Conservation (phyloP, 1,140 invertebrate species). For the Drosophila arawakana region DNA sequence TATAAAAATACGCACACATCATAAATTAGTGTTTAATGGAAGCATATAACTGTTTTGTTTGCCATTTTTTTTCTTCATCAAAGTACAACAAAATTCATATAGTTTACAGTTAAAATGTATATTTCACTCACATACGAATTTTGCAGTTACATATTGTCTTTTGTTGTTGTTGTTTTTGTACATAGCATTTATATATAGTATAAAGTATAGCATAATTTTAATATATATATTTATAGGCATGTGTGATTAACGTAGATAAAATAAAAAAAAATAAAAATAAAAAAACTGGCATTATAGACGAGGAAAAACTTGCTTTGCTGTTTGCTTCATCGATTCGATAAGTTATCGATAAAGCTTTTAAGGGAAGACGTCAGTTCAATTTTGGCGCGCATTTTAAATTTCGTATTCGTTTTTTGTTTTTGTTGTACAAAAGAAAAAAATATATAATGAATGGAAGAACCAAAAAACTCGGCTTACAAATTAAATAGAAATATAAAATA, state of each 20-base stretch:
- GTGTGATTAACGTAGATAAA: conserved; percentile 32
- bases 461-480: conserved; percentile 47
- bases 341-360: conserved; percentile 20
- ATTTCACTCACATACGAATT: conserved; percentile 18
- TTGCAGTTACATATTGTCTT: conserved; percentile 56
- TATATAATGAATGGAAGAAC: conserved; percentile 37
- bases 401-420: conserved; percentile 24
- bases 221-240: conserved; percentile 7
- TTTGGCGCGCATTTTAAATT: conserved; percentile 25
- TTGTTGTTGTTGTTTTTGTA: conserved; percentile 55
- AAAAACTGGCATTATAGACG: conserved; percentile 64
- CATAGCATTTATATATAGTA: conserved; percentile 38
- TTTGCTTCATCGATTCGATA: conserved; percentile 26
- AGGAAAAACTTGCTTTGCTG: conserved; percentile 24
- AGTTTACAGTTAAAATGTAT: conserved; percentile 53
- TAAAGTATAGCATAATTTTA: too few relatives aligned
- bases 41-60: conserved; percentile 70
- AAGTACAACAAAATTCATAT: conserved; percentile 71
- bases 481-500: conserved; percentile 40
- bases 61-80: neutral
- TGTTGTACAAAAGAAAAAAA: conserved; percentile 55
- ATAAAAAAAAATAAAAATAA: conserved; percentile 1
- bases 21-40: conserved; percentile 68
- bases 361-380: conserved; percentile 57
- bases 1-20: conserved; percentile 75